Conservation (phyloP, 2,797 vertebrate genomes). For the Hippopotamyrus pictus region DNA sequence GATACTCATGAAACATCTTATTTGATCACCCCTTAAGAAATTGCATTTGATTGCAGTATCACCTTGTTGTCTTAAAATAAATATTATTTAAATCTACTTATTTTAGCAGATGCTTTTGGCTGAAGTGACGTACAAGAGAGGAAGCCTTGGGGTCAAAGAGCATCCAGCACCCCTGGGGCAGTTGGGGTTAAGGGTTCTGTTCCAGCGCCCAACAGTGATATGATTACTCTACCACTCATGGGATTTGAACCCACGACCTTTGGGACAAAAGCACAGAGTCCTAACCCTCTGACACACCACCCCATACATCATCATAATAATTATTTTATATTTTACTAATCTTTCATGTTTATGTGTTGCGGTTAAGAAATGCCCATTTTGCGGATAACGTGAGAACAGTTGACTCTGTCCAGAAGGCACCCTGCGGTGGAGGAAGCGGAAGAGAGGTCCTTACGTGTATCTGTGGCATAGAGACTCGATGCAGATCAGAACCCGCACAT, state of each 20-base stretch:
- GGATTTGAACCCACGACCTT: neutral
- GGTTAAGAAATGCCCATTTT: neutral
- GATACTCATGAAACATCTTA: neutral
- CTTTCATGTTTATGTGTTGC: neutral
- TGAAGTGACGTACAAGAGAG: neutral
- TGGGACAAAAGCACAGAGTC: neutral
- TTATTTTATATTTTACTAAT: neutral
- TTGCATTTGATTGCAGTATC: neutral
- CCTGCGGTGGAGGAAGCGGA: neutral
- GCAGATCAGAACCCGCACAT: constrained; percentile 81
- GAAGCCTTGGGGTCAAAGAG: neutral
- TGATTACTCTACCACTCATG: neutral
- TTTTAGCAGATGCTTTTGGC: neutral
- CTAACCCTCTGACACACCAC: neutral
- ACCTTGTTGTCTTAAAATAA: neutral
- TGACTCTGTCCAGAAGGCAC: neutral
- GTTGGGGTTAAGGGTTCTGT: neutral
- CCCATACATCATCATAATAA: neutral
- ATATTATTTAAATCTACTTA: neutral
- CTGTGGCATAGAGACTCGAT: constrained; percentile 89
- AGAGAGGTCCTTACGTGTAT: constrained; percentile 71
- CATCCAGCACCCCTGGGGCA: neutral
- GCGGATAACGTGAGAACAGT: neutral
- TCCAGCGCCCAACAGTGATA: neutral
- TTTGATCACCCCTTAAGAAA: neutral